phyloP scores from a whole-genome alignment of 2,113 vertebrate species.

The Ictalurus punctatus region DNA sequence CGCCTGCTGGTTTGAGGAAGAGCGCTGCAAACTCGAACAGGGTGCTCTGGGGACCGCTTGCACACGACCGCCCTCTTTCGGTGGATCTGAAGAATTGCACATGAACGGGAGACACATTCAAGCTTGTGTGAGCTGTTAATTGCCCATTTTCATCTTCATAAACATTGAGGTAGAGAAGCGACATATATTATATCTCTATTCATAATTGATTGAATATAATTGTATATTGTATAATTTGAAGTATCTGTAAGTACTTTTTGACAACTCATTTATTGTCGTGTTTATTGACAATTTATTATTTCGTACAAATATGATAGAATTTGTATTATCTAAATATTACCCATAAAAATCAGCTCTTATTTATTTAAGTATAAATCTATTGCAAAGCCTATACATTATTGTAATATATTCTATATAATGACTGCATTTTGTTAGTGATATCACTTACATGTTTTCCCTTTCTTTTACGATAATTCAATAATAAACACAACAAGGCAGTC shows the following conservation, averaged over 20 bases:
- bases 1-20: constrained; percentile 53
- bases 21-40: constrained; percentile 1
- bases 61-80: constrained; percentile 61
- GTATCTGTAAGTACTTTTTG: neutral
- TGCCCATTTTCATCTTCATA: neutral
- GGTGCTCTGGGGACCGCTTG: neutral
- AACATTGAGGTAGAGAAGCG: neutral
- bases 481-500: no score
- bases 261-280: neutral
- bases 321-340: neutral
- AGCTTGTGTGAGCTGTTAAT: no score
- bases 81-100: neutral
- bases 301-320: neutral
- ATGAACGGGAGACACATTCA: neutral
- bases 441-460: neutral
- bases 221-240: neutral
- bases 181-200: neutral
- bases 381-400: neutral
- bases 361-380: neutral
- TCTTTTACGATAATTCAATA: no score
- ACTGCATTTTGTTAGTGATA: neutral
- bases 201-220: neutral
- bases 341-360: neutral
- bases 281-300: neutral
- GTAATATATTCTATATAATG: neutral